Percentiles rank a stretch among this genome's conserved stretches.
These are phyloP conservation scores for Lasioglossum calceatum DNA, from an alignment of 2,888 invertebrate genomes.

Conservation along the genomic window DNA sequence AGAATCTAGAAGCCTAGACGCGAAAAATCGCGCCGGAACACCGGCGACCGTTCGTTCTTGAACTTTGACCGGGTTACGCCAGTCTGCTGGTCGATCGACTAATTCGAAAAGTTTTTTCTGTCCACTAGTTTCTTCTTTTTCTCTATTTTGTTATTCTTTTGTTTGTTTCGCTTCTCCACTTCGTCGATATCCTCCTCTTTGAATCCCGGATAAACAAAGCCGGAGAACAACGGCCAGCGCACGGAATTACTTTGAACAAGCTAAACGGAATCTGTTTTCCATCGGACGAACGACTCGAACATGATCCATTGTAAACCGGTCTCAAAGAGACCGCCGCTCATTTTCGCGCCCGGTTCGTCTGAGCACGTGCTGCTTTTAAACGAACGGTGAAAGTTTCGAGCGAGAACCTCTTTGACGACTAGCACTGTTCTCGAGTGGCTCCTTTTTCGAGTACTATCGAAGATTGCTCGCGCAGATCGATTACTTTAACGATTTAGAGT, in stretches of 20 bases:
- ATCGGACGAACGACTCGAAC: neutral
- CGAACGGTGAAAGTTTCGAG: neutral
- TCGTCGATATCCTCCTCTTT: neutral
- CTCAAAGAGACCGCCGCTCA: conserved; percentile 10
- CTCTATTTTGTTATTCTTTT: neutral
- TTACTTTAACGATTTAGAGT: neutral
- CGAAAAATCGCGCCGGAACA: conserved; percentile 31
- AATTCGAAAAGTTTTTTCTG: conserved; percentile 33
- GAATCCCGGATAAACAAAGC: conserved; percentile 5
- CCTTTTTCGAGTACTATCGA: neutral
- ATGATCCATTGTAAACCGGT: neutral
- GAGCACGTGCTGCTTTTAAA: neutral
- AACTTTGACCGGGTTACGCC: conserved; percentile 60
- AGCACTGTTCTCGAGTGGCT: neutral
- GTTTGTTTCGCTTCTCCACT: neutral
- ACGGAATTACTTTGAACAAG: neutral
- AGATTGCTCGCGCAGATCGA: neutral
- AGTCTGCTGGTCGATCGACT: conserved; percentile 15
- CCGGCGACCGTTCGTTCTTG: conserved; percentile 24
- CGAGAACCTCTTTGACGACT: neutral
- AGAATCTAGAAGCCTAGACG: conserved; percentile 28
- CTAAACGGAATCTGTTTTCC: neutral
- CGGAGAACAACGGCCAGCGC: neutral
- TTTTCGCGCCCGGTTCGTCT: neutral
- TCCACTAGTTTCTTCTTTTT: neutral